These are phyloP conservation scores for Saguinus midas DNA, from an alignment of 2,113 vertebrate species.

Conservation along the genomic window DNA sequence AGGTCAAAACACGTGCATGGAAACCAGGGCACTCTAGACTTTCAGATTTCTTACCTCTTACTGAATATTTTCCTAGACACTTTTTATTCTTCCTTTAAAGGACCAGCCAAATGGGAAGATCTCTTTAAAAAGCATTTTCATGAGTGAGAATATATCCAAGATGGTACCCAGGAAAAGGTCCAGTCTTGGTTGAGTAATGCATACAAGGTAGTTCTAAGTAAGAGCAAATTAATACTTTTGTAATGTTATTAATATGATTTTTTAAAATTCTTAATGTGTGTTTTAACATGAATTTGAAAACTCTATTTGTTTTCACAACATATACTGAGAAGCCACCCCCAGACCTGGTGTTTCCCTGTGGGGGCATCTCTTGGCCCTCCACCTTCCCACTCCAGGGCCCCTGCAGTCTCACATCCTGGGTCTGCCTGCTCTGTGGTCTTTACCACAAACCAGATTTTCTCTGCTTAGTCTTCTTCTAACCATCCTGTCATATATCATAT, in stretches of 20 bases:
- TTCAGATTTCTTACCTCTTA: neutral
- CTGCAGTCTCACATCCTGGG: neutral
- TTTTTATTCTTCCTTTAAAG: neutral
- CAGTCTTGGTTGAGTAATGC: neutral
- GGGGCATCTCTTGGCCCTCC: neutral
- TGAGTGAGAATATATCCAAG: neutral
- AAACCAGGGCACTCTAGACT: neutral
- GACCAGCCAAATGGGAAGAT: neutral
- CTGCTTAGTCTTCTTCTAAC: neutral
- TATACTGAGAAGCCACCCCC: neutral
- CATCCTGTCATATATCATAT: no score
- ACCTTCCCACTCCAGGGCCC: neutral
- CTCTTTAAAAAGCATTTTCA: neutral
- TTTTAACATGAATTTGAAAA: constrained; percentile 8
- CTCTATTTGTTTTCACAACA: neutral
- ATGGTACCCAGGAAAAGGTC: neutral
- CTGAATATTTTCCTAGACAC: neutral
- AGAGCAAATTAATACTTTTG: neutral
- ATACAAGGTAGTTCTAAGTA: neutral
- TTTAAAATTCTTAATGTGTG: neutral
- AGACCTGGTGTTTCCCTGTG: neutral
- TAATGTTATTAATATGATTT: neutral
- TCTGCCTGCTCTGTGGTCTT: neutral
- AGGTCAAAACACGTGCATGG: neutral
- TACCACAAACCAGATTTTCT: neutral